Conservation (phyloP, 2,888 invertebrate genomes). For the Liopterus haemorrhoidalis region DNA sequence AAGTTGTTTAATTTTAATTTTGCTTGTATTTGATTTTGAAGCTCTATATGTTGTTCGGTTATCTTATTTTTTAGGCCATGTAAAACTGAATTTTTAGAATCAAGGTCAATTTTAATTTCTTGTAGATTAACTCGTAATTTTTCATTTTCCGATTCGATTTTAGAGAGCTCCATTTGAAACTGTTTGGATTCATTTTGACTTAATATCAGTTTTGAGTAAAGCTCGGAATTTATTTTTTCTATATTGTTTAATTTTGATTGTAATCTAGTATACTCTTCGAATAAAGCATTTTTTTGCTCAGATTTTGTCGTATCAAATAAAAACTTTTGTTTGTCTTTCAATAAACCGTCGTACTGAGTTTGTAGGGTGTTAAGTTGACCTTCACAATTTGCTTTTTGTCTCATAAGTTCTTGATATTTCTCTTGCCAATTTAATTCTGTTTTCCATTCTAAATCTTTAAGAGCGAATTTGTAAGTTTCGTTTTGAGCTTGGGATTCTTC, state of each 20-base stretch:
- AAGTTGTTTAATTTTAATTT: conserved; percentile 19
- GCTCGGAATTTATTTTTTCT: conserved; percentile 14
- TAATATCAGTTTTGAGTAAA: conserved; percentile 18
- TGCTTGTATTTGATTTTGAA: conserved; percentile 21
- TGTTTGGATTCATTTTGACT: conserved; percentile 17
- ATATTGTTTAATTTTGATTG: conserved; percentile 18
- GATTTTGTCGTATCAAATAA: too few species aligned
- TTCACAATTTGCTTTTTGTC: conserved; percentile 21
- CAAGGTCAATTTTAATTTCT: conserved; percentile 22
- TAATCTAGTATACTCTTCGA: conserved; percentile 12
- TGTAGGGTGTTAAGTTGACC: conserved; percentile 14
- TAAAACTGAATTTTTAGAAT: conserved; percentile 19
- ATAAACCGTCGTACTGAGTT: conserved; percentile 15
- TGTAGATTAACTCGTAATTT: conserved; percentile 19
- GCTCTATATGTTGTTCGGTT: conserved; percentile 23
- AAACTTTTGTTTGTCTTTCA: conserved; percentile 18
- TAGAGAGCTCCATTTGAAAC: conserved; percentile 16
- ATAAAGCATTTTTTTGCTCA: conserved; percentile 15
- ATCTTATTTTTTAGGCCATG: conserved; percentile 23
- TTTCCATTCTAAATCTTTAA: conserved; percentile 21
- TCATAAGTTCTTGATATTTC: conserved; percentile 20
- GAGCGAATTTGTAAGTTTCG: conserved; percentile 21
- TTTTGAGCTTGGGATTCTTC: conserved; percentile 18
- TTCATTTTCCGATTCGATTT: conserved; percentile 20
- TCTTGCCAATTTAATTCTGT: conserved; percentile 20